phyloP scores from a whole-genome alignment of 1,140 invertebrate genomes.

The Cyphomyrmex costatus region DNA sequence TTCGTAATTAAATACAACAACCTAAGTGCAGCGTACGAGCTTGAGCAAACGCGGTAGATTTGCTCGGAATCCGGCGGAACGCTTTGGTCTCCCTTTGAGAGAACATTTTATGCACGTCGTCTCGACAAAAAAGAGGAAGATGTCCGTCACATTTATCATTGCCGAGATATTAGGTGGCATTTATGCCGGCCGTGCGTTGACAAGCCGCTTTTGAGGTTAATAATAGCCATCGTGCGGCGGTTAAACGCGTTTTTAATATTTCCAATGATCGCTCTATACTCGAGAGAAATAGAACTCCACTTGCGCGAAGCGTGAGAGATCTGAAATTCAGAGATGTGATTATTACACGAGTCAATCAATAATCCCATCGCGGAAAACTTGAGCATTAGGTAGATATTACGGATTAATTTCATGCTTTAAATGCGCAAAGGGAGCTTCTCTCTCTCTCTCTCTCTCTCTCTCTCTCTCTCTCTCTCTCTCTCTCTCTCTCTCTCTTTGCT shows the following conservation, averaged over 20 bases:
- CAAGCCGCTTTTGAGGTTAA: conserved; percentile 60
- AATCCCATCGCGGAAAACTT: conserved; percentile 1
- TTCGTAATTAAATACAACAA: conserved; percentile 57
- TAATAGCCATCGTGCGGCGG: conserved; percentile 52
- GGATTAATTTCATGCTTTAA: conserved; percentile 9
- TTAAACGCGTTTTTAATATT: conserved; percentile 55
- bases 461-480: not conserved
- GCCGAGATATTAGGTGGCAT: conserved; percentile 63
- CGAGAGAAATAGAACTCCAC: not conserved
- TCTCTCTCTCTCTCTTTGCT: not conserved
- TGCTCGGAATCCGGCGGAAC: conserved; percentile 47
- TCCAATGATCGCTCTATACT: not conserved
- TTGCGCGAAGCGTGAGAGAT: not conserved
- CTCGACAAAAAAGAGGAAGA: conserved; percentile 46
- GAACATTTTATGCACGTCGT: conserved; percentile 45
- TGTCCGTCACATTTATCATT: conserved; percentile 62
- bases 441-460: not conserved
- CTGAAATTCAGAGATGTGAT: conserved; percentile 13
- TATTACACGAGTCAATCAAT: conserved; percentile 20
- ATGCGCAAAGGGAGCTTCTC: not conserved
- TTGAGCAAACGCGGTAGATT: conserved; percentile 51
- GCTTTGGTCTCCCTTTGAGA: conserved; percentile 58
- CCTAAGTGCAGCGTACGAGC: conserved; percentile 7
- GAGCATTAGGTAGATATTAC: not conserved
- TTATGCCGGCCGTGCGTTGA: conserved; percentile 55